These are phyloP conservation scores for Hippocampus zosterae DNA, from an alignment of 2,113 vertebrate species.

Conservation along the genomic window DNA sequence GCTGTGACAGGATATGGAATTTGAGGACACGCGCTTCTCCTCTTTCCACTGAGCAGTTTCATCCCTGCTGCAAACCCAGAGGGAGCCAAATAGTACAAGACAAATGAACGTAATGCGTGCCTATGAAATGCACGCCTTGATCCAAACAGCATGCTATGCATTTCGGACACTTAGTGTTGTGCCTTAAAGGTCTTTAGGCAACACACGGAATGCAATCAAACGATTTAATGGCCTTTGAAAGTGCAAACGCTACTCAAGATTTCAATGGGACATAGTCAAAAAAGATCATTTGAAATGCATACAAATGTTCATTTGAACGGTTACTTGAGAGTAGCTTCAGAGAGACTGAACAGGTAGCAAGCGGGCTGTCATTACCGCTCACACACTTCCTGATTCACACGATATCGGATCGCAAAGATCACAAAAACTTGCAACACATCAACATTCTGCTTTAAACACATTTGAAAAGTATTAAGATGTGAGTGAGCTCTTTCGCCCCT, in stretches of 20 bases:
- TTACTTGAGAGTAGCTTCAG: constrained; percentile 3
- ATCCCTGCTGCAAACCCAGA: constrained; percentile 45
- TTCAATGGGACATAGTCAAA: neutral
- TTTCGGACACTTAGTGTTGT: neutral
- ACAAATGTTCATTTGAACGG: constrained; percentile 25
- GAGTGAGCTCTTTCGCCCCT: neutral
- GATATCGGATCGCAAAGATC: constrained; percentile 4
- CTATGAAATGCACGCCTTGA: constrained; percentile 22
- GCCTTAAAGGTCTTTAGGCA: constrained; percentile 16
- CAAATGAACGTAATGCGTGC: constrained; percentile 5
- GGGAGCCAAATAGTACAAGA: constrained; percentile 15
- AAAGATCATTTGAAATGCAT: constrained; percentile 3
- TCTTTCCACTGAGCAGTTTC: constrained; percentile 38
- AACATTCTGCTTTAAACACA: neutral
- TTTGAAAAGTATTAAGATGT: neutral
- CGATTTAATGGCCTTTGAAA: neutral
- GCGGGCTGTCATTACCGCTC: neutral
- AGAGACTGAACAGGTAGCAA: constrained; percentile 14
- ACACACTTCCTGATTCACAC: constrained; percentile 2
- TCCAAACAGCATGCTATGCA: constrained; percentile 18
- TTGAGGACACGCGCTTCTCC: constrained; percentile 40
- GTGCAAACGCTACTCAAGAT: neutral
- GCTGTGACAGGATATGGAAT: constrained; percentile 71
- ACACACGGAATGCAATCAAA: constrained; percentile 7
- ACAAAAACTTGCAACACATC: constrained; percentile 9